phyloP scores from a whole-genome alignment of 2,113 vertebrate species.

The Callaeas wilsoni region DNA sequence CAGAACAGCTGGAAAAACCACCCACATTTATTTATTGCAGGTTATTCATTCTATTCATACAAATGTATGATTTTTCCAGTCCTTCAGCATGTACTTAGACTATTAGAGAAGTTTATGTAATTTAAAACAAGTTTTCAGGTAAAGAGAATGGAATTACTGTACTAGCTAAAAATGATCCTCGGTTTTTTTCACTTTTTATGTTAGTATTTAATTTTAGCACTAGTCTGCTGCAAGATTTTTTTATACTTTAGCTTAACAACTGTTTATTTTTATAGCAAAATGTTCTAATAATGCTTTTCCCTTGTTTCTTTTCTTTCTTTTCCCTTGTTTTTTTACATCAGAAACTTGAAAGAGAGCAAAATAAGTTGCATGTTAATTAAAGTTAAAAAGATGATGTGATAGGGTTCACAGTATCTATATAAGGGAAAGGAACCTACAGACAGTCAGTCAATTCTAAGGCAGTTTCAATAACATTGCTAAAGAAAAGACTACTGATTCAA shows the following conservation, averaged over 20 bases:
- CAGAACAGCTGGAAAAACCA: background rate
- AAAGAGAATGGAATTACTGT: background rate
- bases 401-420: background rate
- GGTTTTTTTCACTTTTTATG: background rate
- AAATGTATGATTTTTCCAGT: background rate
- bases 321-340: background rate
- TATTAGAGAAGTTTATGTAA: background rate
- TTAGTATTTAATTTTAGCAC: background rate
- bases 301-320: background rate
- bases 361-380: background rate
- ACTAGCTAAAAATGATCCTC: background rate
- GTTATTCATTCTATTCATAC: background rate
- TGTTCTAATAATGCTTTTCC: background rate
- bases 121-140: background rate
- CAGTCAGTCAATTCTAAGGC: background rate
- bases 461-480: conserved; percentile 21
- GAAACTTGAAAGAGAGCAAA: background rate
- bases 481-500: conserved; percentile 40
- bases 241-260: background rate
- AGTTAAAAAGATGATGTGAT: background rate
- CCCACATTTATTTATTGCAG: background rate
- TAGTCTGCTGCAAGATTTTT: background rate
- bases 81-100: background rate
- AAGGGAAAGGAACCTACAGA: background rate
- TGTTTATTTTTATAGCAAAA: background rate